Base-by-base conservation (phyloP, 1,140 invertebrate genomes). In the Lutraria rhynchaena region DNA sequence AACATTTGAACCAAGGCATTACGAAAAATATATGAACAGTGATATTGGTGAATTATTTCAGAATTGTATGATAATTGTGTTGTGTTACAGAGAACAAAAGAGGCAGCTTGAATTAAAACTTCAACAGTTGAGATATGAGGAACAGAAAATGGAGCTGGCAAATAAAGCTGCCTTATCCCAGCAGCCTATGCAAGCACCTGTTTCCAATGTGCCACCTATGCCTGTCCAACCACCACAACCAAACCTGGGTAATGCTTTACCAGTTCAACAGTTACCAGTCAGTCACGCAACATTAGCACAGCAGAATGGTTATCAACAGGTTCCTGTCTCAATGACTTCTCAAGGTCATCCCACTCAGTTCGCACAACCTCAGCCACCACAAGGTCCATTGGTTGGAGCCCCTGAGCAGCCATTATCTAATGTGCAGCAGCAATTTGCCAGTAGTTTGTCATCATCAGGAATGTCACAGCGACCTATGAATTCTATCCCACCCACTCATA, bases 91-190 rank as follows among this genome's bases (percentile, higher is more conserved):
- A 57, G 83, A 84, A 37, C 87, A 88, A 57, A 88, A 86, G 55
- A 51, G 83, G 57, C 75, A 85, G 53, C 82, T 88, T n/a, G 87
- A 87, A 49, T 55, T 69, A 31, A 87, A 85, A 35, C 80, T 88
- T 11, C 80, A 81, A 51, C 71, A 85, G 33, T 49, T 85, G 17
- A 83, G 85, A 31, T 65, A 83, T 27, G 74, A 84, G 58, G 82
- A 86, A 46, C 78, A 81, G 22, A 70, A 46, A 13, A 51, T 81
- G 60, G n/a, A 57, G 17, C 0, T 73, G 19, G 29, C 24, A 11
- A 35, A 58, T 19, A 53, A 60, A 35, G 61, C 58, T 1, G 44
- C n/a, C 17, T 46, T 27, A 11, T 4, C 46, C 9, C 37, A 44
- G 1, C 49, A 58, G 29, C 1, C 53, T 49, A 27, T 13, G 5